A percentile compares a stretch with the other conserved stretches of the same genome.
These are phyloP conservation scores for Drosophila subsilvestris DNA, from an alignment of 2,888 invertebrate species.

Conservation along the genomic window DNA sequence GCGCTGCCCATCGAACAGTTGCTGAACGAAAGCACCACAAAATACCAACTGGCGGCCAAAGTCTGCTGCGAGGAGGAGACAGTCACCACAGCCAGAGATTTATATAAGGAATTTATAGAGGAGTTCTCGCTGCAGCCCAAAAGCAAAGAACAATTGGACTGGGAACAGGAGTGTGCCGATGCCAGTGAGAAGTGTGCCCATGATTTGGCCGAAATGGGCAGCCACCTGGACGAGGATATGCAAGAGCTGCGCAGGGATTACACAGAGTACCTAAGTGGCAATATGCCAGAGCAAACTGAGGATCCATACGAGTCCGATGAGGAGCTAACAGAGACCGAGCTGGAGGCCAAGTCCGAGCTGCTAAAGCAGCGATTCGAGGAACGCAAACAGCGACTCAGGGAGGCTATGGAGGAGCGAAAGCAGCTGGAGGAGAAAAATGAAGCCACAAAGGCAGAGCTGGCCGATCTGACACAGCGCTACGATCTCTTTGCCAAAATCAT, in stretches of 20 bases:
- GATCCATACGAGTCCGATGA: conserved; percentile 27
- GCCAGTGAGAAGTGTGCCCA: conserved; percentile 60
- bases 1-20: conserved; percentile 27
- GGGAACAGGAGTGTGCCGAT: conserved; percentile 57
- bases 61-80: conserved; percentile 7
- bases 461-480: conserved; percentile 14
- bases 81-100: background rate
- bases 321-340: conserved; percentile 13
- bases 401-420: background rate
- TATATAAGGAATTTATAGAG: background rate
- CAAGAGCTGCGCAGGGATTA: conserved; percentile 53
- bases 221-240: conserved; percentile 59
- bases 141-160: conserved; percentile 39
- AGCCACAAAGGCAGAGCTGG: background rate
- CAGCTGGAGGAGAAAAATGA: conserved; percentile 2
- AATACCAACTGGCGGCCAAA: conserved; percentile 14
- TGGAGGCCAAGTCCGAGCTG: conserved; percentile 13
- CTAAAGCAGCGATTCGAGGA: conserved; percentile 11
- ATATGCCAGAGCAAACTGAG: conserved; percentile 1
- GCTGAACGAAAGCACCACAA: background rate
- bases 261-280: conserved; percentile 1
- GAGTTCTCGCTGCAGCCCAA: conserved; percentile 7
- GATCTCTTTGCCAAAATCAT: conserved; percentile 54
- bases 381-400: background rate
- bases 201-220: conserved; percentile 65